A percentile compares a stretch with the other conserved stretches of the same genome.
phyloP scores from a whole-genome alignment of 1,140 invertebrate species.

The Samia ricini region DNA sequence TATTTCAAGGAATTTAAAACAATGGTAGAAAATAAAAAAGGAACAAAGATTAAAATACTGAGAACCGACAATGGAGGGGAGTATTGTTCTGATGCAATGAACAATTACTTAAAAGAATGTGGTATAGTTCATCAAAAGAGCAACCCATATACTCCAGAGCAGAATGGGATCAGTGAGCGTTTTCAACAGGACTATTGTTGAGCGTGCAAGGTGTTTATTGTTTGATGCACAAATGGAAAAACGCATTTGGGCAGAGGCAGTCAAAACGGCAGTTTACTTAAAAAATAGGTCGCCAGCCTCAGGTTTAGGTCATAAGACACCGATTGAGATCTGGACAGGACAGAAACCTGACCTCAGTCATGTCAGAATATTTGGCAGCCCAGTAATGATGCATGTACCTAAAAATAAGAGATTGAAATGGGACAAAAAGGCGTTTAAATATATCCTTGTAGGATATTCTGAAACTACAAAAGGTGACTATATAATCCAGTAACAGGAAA shows the following conservation, averaged over 20 bases:
- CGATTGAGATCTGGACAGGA: neutral
- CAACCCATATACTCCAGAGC: constrained; percentile 5
- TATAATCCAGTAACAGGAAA: too few species aligned
- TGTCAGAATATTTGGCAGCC: neutral
- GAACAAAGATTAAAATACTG: neutral
- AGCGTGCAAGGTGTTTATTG: neutral
- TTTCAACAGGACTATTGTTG: neutral
- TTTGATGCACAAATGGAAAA: neutral
- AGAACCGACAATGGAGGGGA: constrained; percentile 2
- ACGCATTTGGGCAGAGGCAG: neutral
- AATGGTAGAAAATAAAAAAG: neutral
- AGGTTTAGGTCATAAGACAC: neutral
- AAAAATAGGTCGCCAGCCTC: neutral
- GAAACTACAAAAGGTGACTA: neutral
- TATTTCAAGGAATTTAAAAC: constrained; percentile 6
- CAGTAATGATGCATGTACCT: neutral
- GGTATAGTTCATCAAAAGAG: constrained; percentile 3
- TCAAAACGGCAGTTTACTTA: constrained; percentile 5
- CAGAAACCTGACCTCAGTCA: neutral
- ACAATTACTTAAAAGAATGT: neutral
- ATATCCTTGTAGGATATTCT: neutral
- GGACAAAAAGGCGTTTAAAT: neutral
- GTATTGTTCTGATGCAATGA: neutral
- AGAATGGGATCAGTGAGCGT: constrained; percentile 6
- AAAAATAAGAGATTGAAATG: neutral